Base-by-base conservation (phyloP, 2,888 invertebrate genomes). In the Sphinx pinastri region DNA sequence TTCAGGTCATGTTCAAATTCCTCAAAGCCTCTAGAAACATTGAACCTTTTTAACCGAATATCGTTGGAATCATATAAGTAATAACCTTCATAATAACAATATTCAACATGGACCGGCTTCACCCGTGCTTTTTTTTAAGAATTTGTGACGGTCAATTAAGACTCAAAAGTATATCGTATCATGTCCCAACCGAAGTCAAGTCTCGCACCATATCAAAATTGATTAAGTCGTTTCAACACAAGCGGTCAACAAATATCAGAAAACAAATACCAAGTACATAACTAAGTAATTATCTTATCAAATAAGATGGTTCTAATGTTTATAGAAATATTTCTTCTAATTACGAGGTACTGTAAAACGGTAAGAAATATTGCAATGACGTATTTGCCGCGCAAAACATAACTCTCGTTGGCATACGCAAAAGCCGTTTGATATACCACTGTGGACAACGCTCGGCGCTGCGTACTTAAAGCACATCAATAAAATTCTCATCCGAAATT, bases 401-500 rank as follows among this genome's bases (percentile, higher is more conserved):
- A 10, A 19, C 10, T 47, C 49, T 47, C 16, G 45, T 60, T 16
- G 55, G 16, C 16, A 60, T 45, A 12, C 49, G 49, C 49, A 47
- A 47, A 16, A 47, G 47, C 47, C 60, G 60, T 47, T 16, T 60
- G 60, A 60, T 60, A 60, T 63, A 63, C 47, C 49, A 63, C 63
- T 63, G 63, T 60, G 60, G 54, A 45, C 69, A 55, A 31, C 45
- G 19, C 54, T 68, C 68, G 66, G 57, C 52, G 71, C 51, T 68
- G 57, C 73, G 71, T 70, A 77, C 73, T 76, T 79, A 77, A 79
- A 79, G 74, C 76, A 79, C 77, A 77, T 80, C 75, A 82, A 81
- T 82, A 82, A 83, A 76, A 81, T 81, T 79, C 80, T 84, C 83
- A 80, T 81, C 81, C 81, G 78, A 87, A 87, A 85, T 84, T 84